Conservation (phyloP, 2,888 invertebrate species). For the Gandaritis pyraliata region DNA sequence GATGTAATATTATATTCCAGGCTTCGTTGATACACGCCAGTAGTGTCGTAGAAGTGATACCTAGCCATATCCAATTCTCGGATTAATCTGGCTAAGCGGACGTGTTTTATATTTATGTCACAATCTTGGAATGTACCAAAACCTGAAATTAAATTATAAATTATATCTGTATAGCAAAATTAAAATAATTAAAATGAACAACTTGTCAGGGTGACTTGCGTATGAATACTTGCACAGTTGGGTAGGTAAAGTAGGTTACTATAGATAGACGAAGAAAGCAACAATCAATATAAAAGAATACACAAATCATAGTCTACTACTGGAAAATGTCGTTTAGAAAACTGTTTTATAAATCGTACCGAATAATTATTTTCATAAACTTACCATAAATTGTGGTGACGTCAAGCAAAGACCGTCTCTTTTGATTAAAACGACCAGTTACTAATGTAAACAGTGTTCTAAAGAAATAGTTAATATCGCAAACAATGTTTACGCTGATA, state of each 20-base stretch:
- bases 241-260: too few relatives aligned
- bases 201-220: too few relatives aligned
- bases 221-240: too few relatives aligned
- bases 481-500: slow-evolving; percentile 84
- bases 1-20: slow-evolving; percentile 56
- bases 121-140: slow-evolving; percentile 73
- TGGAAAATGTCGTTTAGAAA: too few relatives aligned
- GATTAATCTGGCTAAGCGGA: slow-evolving; percentile 64
- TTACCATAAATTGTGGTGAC: slow-evolving; percentile 88
- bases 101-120: slow-evolving; percentile 56
- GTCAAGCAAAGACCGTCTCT: slow-evolving; percentile 86
- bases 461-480: slow-evolving; percentile 90
- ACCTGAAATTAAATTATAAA: slow-evolving; percentile 49
- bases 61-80: slow-evolving; percentile 75
- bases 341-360: too few relatives aligned
- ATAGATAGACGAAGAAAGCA: too few relatives aligned
- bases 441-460: slow-evolving; percentile 88
- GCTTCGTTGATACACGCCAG: slow-evolving; percentile 65
- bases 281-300: too few relatives aligned
- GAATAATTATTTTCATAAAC: slow-evolving; percentile 45
- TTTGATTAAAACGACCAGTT: slow-evolving; percentile 86
- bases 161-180: too few relatives aligned
- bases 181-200: too few relatives aligned
- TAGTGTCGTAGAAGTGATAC: slow-evolving; percentile 70
- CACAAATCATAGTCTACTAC: too few relatives aligned